Evolutionary conservation across 2,113 vertebrate genomes (phyloP).

Genomic region (Cephalopholis sonnerati): DNA sequence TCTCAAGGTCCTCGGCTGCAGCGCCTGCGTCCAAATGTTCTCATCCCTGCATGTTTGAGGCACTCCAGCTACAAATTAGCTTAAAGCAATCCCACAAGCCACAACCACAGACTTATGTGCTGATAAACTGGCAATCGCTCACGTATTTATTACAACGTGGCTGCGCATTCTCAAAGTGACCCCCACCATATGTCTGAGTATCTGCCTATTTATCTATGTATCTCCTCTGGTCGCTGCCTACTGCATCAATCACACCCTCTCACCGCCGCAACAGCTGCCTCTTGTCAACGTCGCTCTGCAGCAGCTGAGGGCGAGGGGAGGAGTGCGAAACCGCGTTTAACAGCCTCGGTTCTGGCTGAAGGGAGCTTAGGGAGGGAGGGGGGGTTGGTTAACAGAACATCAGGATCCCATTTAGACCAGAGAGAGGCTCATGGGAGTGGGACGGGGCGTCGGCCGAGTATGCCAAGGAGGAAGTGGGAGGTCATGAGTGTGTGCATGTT

Average conservation of each 20-base stretch:
- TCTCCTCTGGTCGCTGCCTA: slow-evolving; percentile 55
- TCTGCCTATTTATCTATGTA: slow-evolving; percentile 48
- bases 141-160: slow-evolving; percentile 11
- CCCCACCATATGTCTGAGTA: slow-evolving; percentile 26
- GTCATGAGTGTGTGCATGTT: slow-evolving; percentile 43
- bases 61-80: slow-evolving; percentile 42
- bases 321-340: slow-evolving; percentile 65
- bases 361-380: slow-evolving; percentile 7
- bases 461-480: slow-evolving; percentile 66
- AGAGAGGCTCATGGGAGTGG: slow-evolving; percentile 62
- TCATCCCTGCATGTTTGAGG: slow-evolving; percentile 28
- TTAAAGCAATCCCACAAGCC: slow-evolving; percentile 33
- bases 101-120: slow-evolving; percentile 26
- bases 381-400: slow-evolving; percentile 69
- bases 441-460: slow-evolving; percentile 58
- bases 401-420: slow-evolving; percentile 80
- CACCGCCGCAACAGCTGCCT: slow-evolving; percentile 75
- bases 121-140: slow-evolving; percentile 46
- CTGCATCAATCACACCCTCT: slow-evolving; percentile 66
- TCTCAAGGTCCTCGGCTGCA: slow-evolving; percentile 32
- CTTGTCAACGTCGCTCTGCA: slow-evolving; percentile 63
- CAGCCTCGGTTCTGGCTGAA: slow-evolving; percentile 53
- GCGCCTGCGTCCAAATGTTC: slow-evolving; percentile 37
- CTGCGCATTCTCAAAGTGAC: slow-evolving; percentile 32
- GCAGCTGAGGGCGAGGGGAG: slow-evolving; percentile 72